Evolutionary conservation across 1,140 invertebrate genomes (phyloP).

Genomic region (Goniozus legneri): DNA sequence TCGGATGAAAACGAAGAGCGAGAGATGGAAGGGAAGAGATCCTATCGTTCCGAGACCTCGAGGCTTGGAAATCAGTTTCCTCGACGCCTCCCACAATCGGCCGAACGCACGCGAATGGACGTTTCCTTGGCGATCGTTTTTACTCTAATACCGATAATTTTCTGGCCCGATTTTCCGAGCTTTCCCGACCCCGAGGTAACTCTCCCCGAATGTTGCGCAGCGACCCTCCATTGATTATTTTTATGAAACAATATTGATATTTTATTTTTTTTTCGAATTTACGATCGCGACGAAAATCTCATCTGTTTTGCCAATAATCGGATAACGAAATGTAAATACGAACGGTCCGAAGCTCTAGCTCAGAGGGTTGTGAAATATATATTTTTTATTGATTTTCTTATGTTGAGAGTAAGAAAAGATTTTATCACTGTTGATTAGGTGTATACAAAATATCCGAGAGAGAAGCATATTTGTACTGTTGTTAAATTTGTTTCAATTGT

Average conservation of each 20-base stretch:
- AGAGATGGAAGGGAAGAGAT: constrained; percentile 15
- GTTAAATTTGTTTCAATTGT: no score
- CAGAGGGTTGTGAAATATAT: no score
- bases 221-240: background rate
- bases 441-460: no score
- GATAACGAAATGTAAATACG: no score
- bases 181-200: background rate
- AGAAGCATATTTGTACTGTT: no score
- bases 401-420: no score
- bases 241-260: no score
- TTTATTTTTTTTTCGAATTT: background rate
- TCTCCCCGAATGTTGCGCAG: background rate
- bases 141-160: background rate
- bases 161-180: background rate
- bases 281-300: background rate
- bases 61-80: constrained; percentile 25
- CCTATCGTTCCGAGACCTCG: constrained; percentile 23
- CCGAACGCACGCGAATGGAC: background rate
- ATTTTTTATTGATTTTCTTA: no score
- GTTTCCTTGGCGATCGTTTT: background rate
- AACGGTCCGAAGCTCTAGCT: no score
- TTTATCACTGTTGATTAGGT: no score
- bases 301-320: no score
- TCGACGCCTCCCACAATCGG: constrained; percentile 14
- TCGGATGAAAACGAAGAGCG: background rate